Conservation (phyloP, 2,888 invertebrate species). For the Adelognathus sp. region DNA sequence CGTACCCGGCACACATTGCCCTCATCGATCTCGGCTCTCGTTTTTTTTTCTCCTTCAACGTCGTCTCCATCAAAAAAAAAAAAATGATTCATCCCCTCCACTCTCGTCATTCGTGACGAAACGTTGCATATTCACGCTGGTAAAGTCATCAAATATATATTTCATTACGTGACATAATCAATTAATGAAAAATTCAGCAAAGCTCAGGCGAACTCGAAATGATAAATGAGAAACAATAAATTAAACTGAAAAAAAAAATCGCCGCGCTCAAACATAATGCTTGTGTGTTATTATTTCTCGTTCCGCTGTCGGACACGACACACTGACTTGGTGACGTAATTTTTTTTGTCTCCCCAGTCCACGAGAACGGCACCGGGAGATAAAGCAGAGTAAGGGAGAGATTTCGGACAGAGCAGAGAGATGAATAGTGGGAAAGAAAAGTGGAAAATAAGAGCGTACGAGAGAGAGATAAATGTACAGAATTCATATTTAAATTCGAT, state of each 20-base stretch:
- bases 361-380: constrained; percentile 39
- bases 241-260: constrained; percentile 15
- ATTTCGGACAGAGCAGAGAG: constrained; percentile 35
- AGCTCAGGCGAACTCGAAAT: constrained; percentile 75
- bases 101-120: no score
- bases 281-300: constrained; percentile 20
- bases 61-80: no score
- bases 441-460: constrained; percentile 36
- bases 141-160: not conserved
- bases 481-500: constrained; percentile 44
- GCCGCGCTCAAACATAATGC: constrained; percentile 39
- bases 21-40: not conserved
- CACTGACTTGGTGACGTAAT: constrained; percentile 28
- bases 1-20: not conserved
- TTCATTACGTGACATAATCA: constrained; percentile 35
- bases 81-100: no score
- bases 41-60: constrained; percentile 7
- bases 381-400: constrained; percentile 41
- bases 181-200: constrained; percentile 67
- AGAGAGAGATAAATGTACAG: constrained; percentile 22
- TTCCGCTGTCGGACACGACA: constrained; percentile 29
- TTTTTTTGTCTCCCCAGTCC: constrained; percentile 43
- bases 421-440: constrained; percentile 36
- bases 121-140: not conserved
- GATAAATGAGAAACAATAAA: constrained; percentile 50